Base-by-base conservation (phyloP, 37 sponge, comb jelly and placozoan species). In the Beroe ovata region DNA sequence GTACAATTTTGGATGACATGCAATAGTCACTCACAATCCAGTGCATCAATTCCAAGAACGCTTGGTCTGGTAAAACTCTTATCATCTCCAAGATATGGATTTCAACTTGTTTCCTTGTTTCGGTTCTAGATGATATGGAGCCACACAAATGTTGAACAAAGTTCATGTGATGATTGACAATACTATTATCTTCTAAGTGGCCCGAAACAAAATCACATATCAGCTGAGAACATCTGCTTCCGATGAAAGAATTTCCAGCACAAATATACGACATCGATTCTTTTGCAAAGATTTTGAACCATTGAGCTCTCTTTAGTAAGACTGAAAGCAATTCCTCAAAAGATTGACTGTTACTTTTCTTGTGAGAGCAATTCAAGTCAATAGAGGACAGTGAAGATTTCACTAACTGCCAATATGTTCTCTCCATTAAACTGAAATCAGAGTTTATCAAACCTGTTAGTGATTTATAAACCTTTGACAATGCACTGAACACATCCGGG, bases 61-160 rank as follows among this genome's bases (percentile, higher is more conserved):
- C 14, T 26, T 66, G 4, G 0, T 77, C 38, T 3, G 84, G 84
- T 23, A 77, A 23, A 19, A 42, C 42, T 22, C 22, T 36, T 42
- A 77, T 29, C n/a, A 77, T 30, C 28, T 77, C 21, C 2, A 77
- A 25, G 47, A 77, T 77, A 23, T 77, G n/a, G 0, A n/a, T n/a
- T 40, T 77, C 84, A 0, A 42, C 54, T 26, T 77, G 54, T 20
- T 23, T 77, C 22, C 84, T 39, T 37, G 84, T 21, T 42, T 42
- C 84, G 14, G 84, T 77, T 42, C 84, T 77, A n/a, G 39, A 25
- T 42, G 84, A 77, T 39, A 77, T 77, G n/a, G 54, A 39, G 1
- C 36, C 20, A 42, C 42, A 42, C 1, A 77, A 35, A 41, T 33
- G 25, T 11, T 66, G 2, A 30, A 66, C 30, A 2, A 66, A 30